Conservation (phyloP, 1,140 invertebrate genomes). For the Lordiphosa mommai region DNA sequence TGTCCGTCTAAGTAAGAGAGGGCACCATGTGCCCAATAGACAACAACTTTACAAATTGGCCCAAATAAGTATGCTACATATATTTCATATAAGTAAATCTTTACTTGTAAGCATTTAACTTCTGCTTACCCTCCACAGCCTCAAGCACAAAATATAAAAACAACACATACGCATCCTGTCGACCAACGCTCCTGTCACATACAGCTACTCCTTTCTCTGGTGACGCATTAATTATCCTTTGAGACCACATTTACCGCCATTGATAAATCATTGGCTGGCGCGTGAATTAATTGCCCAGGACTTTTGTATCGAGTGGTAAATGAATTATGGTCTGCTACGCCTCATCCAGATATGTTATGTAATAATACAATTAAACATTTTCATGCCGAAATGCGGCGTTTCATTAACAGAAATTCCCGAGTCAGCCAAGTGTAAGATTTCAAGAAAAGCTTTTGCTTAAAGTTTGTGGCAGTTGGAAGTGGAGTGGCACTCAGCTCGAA, state of each 20-base stretch:
- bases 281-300: conserved; percentile 62
- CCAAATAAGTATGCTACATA: too few species aligned
- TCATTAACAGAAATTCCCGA: conserved; percentile 66
- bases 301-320: conserved; percentile 52
- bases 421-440: conserved; percentile 32
- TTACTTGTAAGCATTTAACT: too few species aligned
- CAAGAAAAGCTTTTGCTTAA: conserved; percentile 1
- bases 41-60: too few species aligned
- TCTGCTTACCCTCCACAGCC: too few species aligned
- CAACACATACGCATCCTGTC: neutral
- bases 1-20: too few species aligned
- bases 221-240: conserved; percentile 72
- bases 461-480: conserved; percentile 10
- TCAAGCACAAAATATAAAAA: neutral
- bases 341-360: conserved; percentile 47
- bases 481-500: conserved; percentile 19
- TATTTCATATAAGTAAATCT: too few species aligned
- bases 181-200: conserved; percentile 35
- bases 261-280: conserved; percentile 58
- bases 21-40: too few species aligned
- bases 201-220: conserved; percentile 26
- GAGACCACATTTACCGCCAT: conserved; percentile 38
- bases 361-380: conserved; percentile 73
- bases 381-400: conserved; percentile 60
- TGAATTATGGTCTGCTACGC: conserved; percentile 35